phyloP scores from a whole-genome alignment of 2,888 invertebrate species.

The Drosophila suboccidentalis region DNA sequence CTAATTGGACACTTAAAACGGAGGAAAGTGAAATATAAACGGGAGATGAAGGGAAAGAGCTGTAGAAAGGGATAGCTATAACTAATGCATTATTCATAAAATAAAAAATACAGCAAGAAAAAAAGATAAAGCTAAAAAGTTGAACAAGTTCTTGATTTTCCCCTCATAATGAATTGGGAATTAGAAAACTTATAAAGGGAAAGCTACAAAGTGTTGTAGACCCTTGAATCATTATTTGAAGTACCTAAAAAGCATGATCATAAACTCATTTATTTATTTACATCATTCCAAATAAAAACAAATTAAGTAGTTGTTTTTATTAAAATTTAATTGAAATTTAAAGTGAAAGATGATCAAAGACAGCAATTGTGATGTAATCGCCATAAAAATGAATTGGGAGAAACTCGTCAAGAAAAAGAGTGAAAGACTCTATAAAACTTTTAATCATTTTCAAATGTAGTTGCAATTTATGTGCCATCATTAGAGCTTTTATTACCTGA shows the following conservation, averaged over 20 bases:
- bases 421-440: constrained; percentile 1
- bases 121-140: constrained; percentile 4
- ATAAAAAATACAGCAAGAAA: neutral
- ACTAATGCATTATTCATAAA: constrained; percentile 14
- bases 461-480: constrained; percentile 11
- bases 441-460: neutral
- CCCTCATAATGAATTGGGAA: neutral
- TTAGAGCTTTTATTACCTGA: constrained; percentile 9
- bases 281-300: no score
- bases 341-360: constrained; percentile 3
- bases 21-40: constrained; percentile 30
- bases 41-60: neutral
- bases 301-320: no score
- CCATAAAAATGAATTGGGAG: constrained; percentile 1
- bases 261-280: no score
- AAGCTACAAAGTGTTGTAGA: neutral
- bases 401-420: constrained; percentile 1
- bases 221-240: neutral
- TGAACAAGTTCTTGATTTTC: constrained; percentile 8
- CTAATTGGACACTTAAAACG: constrained; percentile 50
- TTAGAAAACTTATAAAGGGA: neutral
- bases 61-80: neutral
- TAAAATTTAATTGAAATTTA: no score
- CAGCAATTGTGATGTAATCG: constrained; percentile 14
- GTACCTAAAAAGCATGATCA: no score